Evolutionary conservation across 37 sponge, comb jelly and placozoan species (phyloP), one percentile per base, ranked within the genome.

Genomic region (Halisarca cf. caerulea): DNA sequence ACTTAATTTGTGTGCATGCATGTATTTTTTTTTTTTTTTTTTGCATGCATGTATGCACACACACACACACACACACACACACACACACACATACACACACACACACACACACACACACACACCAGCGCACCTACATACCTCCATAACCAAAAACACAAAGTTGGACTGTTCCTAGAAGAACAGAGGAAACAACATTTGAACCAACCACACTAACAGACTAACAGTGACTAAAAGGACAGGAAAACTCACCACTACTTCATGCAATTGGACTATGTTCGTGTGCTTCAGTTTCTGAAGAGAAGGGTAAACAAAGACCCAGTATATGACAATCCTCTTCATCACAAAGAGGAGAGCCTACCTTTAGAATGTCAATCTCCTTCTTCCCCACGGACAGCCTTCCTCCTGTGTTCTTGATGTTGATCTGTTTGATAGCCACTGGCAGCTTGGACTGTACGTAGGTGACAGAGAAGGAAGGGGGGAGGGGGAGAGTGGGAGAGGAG

Each of bases 281-380:
- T 92, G 84, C 66, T 84, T 84, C 81, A 92, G 68, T 24, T 89
- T 86, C 93, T 92, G 80, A 30, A 42, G 58, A 35, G 53, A 36
- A n/a, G 39, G 42, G 51, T 21, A 20, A 58, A 25, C 8, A 81
- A 28, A 81, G 11, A 17, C 57, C 17, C 11, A 55, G 11, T 55
- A 55, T 55, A 17, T 55, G 57, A 11, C 57, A 55, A 17, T 55
- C 17, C 11, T 20, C 17, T 55, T 55, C 57, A 55, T 20, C 57
- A 55, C 17, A 20, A 55, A 17, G n/a, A n/a, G n/a, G n/a, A n/a
- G 41, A 7, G 25, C 30, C 39, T 78, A 94, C 95, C 87, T 91
- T 94, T 40, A 94, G 82, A n/a, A 94, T 94, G 55, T 82, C 51
- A 68, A 94, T 94, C 39, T 94, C 95, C 82, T 91, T 91, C 84